These are phyloP conservation scores for Bathynomus jamesi DNA, from an alignment of 1,140 invertebrate genomes.

Conservation along the genomic window DNA sequence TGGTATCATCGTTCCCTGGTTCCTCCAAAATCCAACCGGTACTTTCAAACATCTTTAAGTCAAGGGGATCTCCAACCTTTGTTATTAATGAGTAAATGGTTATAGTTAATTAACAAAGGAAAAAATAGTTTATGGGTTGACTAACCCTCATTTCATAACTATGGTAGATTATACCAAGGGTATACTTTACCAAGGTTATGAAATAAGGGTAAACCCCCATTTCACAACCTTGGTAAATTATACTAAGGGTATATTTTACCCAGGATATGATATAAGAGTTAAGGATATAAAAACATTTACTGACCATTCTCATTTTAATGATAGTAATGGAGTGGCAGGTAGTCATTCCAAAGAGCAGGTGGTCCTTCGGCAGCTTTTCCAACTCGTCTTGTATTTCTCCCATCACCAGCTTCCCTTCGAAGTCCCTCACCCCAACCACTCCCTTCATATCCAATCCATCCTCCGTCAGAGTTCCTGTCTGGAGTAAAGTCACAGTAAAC, in stretches of 20 bases:
- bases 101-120: neutral
- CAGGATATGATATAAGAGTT: too few species aligned
- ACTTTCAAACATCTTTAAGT: conserved; percentile 75
- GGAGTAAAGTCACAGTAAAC: neutral
- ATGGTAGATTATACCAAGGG: too few species aligned
- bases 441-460: conserved; percentile 90
- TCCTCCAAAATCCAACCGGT: conserved; percentile 81
- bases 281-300: too few species aligned
- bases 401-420: neutral
- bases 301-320: conserved; percentile 10
- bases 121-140: too few species aligned
- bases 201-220: too few species aligned
- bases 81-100: conserved; percentile 57
- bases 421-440: conserved; percentile 54
- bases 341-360: conserved; percentile 28
- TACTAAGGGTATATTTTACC: too few species aligned
- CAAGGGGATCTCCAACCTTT: conserved; percentile 72
- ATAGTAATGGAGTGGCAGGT: conserved; percentile 30
- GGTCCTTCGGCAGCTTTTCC: conserved; percentile 20
- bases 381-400: conserved; percentile 1
- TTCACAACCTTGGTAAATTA: too few species aligned
- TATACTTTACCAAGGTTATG: too few species aligned
- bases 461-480: conserved; percentile 89
- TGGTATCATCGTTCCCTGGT: conserved; percentile 71
- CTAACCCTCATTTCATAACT: too few species aligned